These are phyloP conservation scores for Blera fallax DNA, from an alignment of 2,888 invertebrate species.

Conservation along the genomic window DNA sequence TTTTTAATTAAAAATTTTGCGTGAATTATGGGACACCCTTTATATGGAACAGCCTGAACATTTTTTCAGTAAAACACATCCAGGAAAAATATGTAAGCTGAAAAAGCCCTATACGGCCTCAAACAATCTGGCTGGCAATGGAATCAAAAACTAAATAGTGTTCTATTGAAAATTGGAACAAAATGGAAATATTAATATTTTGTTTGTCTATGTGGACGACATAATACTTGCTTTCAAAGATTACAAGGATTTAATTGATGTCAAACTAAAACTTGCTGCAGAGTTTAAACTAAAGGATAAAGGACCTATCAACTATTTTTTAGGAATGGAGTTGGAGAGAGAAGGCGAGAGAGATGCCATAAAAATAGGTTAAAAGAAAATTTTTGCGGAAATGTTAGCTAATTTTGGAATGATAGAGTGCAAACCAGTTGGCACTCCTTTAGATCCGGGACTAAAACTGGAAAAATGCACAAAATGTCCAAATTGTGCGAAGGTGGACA, in stretches of 20 bases:
- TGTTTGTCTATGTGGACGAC: not conserved
- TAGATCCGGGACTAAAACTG: too few relatives aligned
- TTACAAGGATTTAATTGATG: not conserved
- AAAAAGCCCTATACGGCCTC: not conserved
- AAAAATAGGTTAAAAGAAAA: not conserved
- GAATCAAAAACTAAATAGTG: conserved; percentile 6
- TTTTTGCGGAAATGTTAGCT: not conserved
- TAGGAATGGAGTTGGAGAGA: not conserved
- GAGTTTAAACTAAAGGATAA: not conserved
- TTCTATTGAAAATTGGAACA: not conserved
- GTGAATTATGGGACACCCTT: too few relatives aligned
- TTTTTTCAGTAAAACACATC: not conserved
- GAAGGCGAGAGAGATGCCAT: not conserved
- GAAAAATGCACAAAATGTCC: too few relatives aligned
- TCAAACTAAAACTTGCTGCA: not conserved
- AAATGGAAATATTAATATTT: not conserved
- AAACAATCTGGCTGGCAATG: conserved; percentile 19
- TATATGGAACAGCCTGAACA: not conserved
- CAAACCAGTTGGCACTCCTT: too few relatives aligned
- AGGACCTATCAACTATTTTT: conserved; percentile 1
- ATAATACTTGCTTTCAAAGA: conserved; percentile 13
- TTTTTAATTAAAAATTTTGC: too few relatives aligned
- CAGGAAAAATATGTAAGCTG: not conserved
- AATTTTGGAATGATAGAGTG: not conserved
- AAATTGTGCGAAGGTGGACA: too few relatives aligned